phyloP scores from a whole-genome alignment of 2,888 invertebrate species.

The Pyrgus malvae region DNA sequence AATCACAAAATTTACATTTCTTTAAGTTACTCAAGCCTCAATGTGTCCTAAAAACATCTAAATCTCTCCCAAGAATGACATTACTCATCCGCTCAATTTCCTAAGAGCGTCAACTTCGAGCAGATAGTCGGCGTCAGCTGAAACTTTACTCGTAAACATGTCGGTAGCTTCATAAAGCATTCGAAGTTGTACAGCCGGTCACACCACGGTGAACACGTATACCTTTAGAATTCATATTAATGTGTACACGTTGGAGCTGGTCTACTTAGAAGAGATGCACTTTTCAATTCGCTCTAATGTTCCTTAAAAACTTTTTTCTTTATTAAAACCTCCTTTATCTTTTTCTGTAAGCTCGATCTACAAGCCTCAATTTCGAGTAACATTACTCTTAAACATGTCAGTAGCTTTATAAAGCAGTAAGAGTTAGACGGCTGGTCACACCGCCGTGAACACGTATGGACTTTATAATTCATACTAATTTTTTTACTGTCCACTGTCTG shows the following conservation, averaged over 20 bases:
- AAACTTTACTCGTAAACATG: constrained; percentile 65
- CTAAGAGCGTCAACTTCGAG: constrained; percentile 45
- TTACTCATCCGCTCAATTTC: constrained; percentile 35
- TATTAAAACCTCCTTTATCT: too few relatives aligned
- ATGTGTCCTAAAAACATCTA: not conserved
- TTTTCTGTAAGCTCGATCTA: too few relatives aligned
- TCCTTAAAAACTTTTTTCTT: too few relatives aligned
- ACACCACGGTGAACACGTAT: constrained; percentile 35
- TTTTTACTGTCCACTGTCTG: too few relatives aligned
- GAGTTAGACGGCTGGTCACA: constrained; percentile 34
- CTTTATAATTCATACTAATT: not conserved
- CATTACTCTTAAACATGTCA: constrained; percentile 65
- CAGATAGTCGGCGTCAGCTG: constrained; percentile 52
- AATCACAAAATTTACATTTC: not conserved
- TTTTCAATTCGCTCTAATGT: too few relatives aligned
- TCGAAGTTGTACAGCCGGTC: constrained; percentile 36
- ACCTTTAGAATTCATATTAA: not conserved
- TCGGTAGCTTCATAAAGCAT: constrained; percentile 54
- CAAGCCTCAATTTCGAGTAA: constrained; percentile 49
- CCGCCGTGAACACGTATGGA: constrained; percentile 3
- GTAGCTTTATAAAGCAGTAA: constrained; percentile 51
- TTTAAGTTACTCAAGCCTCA: too few relatives aligned
- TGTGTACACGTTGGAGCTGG: not conserved
- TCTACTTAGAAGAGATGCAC: too few relatives aligned
- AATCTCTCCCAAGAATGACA: constrained; percentile 14